Conservation (phyloP, 2,113 vertebrate species). For the Lepidothrix coronata region DNA sequence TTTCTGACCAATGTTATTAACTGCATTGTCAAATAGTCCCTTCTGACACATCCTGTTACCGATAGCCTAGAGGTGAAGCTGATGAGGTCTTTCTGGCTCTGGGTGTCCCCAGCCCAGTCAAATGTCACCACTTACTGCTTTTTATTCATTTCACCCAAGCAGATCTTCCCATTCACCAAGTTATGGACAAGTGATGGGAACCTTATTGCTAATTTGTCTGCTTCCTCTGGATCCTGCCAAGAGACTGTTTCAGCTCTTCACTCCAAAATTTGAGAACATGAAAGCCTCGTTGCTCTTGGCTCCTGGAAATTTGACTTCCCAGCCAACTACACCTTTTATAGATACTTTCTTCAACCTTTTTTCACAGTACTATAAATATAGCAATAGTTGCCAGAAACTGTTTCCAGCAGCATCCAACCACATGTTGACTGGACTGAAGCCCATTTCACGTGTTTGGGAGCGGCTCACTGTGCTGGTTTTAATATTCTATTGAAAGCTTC, state of each 20-base stretch:
- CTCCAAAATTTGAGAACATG: constrained; percentile 76
- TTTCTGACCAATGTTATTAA: not conserved
- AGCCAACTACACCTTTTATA: constrained; percentile 81
- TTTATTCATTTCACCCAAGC: not conserved
- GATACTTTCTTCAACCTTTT: constrained; percentile 75
- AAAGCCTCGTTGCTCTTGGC: constrained; percentile 78
- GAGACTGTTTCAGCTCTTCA: constrained; percentile 68
- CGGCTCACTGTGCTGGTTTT: constrained; percentile 21
- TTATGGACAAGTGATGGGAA: constrained; percentile 55
- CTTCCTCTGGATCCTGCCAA: constrained; percentile 64
- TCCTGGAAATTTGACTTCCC: constrained; percentile 61
- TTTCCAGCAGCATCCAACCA: constrained; percentile 72
- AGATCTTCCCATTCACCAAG: not conserved
- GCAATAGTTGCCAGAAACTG: constrained; percentile 68
- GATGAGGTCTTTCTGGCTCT: constrained; percentile 8
- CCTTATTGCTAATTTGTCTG: constrained; percentile 49
- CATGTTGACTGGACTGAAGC: constrained; percentile 70
- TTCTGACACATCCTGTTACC: not conserved
- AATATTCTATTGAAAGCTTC: constrained; percentile 30
- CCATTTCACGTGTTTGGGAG: constrained; percentile 48
- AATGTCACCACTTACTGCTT: not conserved
- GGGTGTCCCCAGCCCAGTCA: not conserved
- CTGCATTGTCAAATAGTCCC: not conserved
- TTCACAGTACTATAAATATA: constrained; percentile 70
- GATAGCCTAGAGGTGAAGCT: not conserved